A percentile compares a stretch with the other conserved stretches of the same genome.
Evolutionary conservation across 2,888 invertebrate species (phyloP).

Genomic region (Lomographa bimaculata): DNA sequence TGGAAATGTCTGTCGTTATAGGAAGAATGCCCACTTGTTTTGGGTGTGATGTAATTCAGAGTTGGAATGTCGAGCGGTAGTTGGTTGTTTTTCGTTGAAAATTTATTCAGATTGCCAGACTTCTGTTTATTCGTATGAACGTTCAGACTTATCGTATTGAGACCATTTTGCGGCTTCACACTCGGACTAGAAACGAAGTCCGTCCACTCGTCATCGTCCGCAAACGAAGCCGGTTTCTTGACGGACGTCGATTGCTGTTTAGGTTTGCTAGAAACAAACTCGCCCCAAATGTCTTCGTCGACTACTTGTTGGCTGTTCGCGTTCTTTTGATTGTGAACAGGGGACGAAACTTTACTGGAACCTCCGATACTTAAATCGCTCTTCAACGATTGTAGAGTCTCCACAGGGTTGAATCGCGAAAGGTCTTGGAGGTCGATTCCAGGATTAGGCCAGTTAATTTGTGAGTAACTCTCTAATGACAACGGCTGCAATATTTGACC

Average conservation of each 20-base stretch:
- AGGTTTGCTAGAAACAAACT: slow-evolving; percentile 82
- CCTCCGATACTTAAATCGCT: slow-evolving; percentile 57
- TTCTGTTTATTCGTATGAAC: slow-evolving; percentile 74
- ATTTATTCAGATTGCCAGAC: slow-evolving; percentile 48
- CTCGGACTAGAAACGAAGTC: slow-evolving; percentile 76
- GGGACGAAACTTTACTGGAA: slow-evolving; percentile 62
- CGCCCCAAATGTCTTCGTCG: slow-evolving; percentile 86
- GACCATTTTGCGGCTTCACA: slow-evolving; percentile 69
- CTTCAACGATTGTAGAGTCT: slow-evolving; percentile 71
- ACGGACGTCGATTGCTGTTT: slow-evolving; percentile 47
- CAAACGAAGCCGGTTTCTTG: slow-evolving; percentile 53
- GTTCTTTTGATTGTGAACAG: slow-evolving; percentile 54
- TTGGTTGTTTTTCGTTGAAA: slow-evolving; percentile 54
- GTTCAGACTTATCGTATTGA: slow-evolving; percentile 76
- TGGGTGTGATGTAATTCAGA: slow-evolving; percentile 75
- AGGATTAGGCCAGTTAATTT: slow-evolving; percentile 86
- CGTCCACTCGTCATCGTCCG: slow-evolving; percentile 78
- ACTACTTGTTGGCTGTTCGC: slow-evolving; percentile 43
- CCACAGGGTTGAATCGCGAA: slow-evolving; percentile 76
- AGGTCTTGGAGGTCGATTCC: slow-evolving; percentile 80
- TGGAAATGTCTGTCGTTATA: slow-evolving; percentile 76
- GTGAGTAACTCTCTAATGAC: slow-evolving; percentile 76
- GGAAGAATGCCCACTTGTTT: slow-evolving; percentile 58
- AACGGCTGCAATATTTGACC: slow-evolving; percentile 77
- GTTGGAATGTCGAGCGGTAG: slow-evolving; percentile 67